A percentile compares a stretch with the other conserved stretches of the same genome.
Conservation (phyloP, 2,113 vertebrate genomes). For the Rhegmatorhina hoffmannsi region DNA sequence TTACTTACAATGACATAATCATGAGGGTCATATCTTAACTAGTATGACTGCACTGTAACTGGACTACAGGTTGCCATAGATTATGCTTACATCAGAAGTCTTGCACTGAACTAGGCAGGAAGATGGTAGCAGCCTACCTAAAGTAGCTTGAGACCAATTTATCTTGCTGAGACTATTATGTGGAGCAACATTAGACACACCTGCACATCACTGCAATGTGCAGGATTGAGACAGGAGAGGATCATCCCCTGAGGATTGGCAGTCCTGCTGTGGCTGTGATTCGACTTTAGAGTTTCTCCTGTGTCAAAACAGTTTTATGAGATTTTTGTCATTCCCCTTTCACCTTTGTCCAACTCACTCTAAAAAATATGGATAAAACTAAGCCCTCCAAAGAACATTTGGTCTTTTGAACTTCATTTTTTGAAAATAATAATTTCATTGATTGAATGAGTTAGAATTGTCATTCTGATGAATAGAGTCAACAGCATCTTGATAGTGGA, state of each 20-base stretch:
- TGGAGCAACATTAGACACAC: neutral
- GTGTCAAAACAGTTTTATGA: neutral
- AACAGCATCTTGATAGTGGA: neutral
- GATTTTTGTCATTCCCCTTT: neutral
- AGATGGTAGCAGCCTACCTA: neutral
- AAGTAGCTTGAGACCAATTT: neutral
- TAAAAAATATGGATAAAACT: neutral
- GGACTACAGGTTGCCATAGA: neutral
- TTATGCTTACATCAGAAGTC: neutral
- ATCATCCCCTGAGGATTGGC: accelerated
- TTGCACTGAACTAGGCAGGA: neutral
- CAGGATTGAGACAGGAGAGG: neutral
- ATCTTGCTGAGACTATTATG: neutral
- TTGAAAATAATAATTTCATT: neutral
- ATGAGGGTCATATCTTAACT: neutral
- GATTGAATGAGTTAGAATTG: neutral
- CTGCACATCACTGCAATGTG: neutral
- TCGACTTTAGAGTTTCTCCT: neutral
- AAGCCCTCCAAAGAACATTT: neutral
- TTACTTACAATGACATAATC: neutral
- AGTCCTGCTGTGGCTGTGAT: neutral
- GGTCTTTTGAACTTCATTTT: neutral
- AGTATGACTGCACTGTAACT: neutral
- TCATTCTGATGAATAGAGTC: neutral
- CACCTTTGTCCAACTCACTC: neutral